These are phyloP conservation scores for Petrocephalus zakoni DNA, from an alignment of 2,113 vertebrate genomes.

Conservation along the genomic window DNA sequence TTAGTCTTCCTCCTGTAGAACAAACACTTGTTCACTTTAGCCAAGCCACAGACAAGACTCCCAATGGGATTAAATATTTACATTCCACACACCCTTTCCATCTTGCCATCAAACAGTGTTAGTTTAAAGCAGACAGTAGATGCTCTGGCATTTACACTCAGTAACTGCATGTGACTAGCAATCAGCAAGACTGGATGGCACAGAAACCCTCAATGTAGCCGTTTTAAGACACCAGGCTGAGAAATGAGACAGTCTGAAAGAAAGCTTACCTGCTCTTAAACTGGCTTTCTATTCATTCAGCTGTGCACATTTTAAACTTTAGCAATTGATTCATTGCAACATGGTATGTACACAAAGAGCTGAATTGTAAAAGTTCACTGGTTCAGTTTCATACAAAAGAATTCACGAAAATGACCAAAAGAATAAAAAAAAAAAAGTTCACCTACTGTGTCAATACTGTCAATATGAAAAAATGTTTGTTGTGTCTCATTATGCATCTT, in stretches of 20 bases:
- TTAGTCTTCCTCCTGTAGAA: not conserved
- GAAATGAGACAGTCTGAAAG: not conserved
- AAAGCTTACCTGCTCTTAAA: not conserved
- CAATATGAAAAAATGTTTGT: conserved; percentile 5
- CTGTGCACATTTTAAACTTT: not conserved
- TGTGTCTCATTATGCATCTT: not conserved
- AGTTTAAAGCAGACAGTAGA: conserved; percentile 8
- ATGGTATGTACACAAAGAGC: not conserved
- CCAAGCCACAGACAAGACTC: not conserved
- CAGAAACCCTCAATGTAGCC: not conserved
- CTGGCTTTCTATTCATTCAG: not conserved
- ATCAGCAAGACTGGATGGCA: not conserved
- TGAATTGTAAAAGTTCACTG: not conserved
- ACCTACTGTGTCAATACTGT: not conserved
- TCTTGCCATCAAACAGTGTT: not conserved
- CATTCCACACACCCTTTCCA: conserved; percentile 8
- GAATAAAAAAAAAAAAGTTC: not conserved
- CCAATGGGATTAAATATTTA: not conserved
- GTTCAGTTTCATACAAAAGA: not conserved
- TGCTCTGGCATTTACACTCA: not conserved
- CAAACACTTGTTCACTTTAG: not conserved
- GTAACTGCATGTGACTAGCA: not conserved
- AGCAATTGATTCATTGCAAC: not conserved
- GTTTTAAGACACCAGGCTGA: conserved; percentile 6
- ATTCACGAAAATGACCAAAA: not conserved